Conservation (phyloP, 2,888 invertebrate genomes). For the Dusona sp. region DNA sequence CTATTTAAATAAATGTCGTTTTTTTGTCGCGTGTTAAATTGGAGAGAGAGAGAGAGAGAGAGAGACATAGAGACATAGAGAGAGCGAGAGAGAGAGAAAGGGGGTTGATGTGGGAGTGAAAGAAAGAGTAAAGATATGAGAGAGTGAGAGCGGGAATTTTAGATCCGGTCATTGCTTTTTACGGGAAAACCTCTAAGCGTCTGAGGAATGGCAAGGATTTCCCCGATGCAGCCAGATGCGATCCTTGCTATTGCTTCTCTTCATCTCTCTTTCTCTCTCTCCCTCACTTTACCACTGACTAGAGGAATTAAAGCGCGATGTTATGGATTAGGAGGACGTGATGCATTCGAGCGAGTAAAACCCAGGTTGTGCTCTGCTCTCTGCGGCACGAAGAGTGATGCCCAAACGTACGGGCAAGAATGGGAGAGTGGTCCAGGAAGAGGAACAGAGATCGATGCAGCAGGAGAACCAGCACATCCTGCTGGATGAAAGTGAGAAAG, state of each 20-base stretch:
- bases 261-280: conserved; percentile 26
- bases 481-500: conserved; percentile 63
- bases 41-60: not conserved
- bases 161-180: conserved; percentile 67
- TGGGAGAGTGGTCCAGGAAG: conserved; percentile 34
- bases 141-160: conserved; percentile 33
- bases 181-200: conserved; percentile 67
- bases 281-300: conserved; percentile 38
- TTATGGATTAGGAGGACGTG: conserved; percentile 73
- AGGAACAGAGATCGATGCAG: conserved; percentile 59
- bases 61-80: not conserved
- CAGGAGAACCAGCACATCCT: conserved; percentile 23
- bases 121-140: conserved; percentile 20
- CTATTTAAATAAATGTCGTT: too few species aligned
- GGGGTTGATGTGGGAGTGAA: not conserved
- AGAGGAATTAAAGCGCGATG: conserved; percentile 72
- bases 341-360: conserved; percentile 69
- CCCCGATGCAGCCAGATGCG: conserved; percentile 53
- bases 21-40: too few species aligned
- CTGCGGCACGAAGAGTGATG: conserved; percentile 61
- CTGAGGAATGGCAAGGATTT: conserved; percentile 68
- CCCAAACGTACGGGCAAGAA: conserved; percentile 26
- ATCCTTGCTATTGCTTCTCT: conserved; percentile 45
- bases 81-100: not conserved
- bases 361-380: conserved; percentile 25